These are phyloP conservation scores for Venturia canescens DNA, from an alignment of 1,140 invertebrate genomes.

Conservation along the genomic window DNA sequence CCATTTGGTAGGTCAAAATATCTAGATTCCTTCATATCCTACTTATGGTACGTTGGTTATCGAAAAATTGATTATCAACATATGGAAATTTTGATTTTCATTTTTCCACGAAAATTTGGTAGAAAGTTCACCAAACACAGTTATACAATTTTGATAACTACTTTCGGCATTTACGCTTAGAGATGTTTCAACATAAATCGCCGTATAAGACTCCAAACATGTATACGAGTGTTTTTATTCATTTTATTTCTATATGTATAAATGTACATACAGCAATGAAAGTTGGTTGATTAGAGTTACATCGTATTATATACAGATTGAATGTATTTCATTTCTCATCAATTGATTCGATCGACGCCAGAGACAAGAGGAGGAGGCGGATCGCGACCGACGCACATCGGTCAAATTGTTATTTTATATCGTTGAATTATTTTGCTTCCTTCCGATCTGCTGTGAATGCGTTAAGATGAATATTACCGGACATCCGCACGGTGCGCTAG, in stretches of 20 bases:
- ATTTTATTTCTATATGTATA: conserved; percentile 62
- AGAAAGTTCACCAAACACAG: no score
- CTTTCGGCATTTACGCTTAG: no score
- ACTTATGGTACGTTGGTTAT: no score
- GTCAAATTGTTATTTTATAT: conserved; percentile 22
- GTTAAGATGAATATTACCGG: neutral
- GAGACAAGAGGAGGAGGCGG: neutral
- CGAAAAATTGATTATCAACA: no score
- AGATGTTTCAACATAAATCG: no score
- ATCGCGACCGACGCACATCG: conserved; percentile 30
- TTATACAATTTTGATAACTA: no score
- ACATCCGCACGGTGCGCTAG: neutral
- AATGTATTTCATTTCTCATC: conserved; percentile 51
- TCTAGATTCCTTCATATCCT: no score
- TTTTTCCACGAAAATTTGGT: no score
- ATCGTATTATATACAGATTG: conserved; percentile 48
- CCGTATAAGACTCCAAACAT: no score
- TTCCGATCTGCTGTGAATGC: conserved; percentile 21
- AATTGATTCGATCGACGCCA: conserved; percentile 42
- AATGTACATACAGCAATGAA: conserved; percentile 64
- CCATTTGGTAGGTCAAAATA: no score
- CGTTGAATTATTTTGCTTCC: neutral
- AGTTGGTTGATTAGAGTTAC: conserved; percentile 50
- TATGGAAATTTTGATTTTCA: no score
- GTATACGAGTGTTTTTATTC: neutral